Base-by-base conservation (phyloP, 2,888 invertebrate genomes). In the Tinea semifulvella region DNA sequence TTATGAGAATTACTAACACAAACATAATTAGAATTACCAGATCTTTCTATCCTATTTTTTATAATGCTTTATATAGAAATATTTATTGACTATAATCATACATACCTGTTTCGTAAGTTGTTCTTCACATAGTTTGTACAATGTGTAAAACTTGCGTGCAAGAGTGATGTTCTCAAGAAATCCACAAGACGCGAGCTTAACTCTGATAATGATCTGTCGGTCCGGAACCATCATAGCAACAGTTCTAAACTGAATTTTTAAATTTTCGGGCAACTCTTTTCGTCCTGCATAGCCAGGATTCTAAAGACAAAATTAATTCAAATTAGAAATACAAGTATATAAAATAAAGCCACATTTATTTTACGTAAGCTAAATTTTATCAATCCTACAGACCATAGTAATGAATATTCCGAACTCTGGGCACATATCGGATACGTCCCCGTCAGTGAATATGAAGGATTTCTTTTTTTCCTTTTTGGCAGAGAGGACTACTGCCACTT, bases 201-300 rank as follows among this genome's bases (percentile, higher is more conserved):
- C 98, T 50, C 97, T 83, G 53, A 98, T 98, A 58, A 98, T 98
- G 59, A 98, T 98, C 74, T 96, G 97, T 47, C 97, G 81, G 68
- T 98, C 98, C 0, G 98, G 97, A 11, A 98, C 97, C 97, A 98
- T 97, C 98, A 98, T 98, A 31, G 98, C 96, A 0, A 98, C 97
- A 0, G 96, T 96, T 45, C 98, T 88, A 72, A 98, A 98, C 72
- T 98, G 97, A 56, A 98, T 96, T 82, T 98, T 98, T 53, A 98
- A 82, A 75, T 98, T 98, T 76, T 98, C 98, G 0, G 98, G 98
- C 40, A 98, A 70, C 65, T 97, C 97, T 60, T 97, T 97, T 46
- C 98, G 87, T 0, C 97, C 97, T 19, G 97, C 97, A 63, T 98
- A 98, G 0, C 97, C 97, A 11, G 97, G 97, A 83, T 98, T 98